phyloP scores from a whole-genome alignment of 2,888 invertebrate genomes.

The Cartodere bifasciata region DNA sequence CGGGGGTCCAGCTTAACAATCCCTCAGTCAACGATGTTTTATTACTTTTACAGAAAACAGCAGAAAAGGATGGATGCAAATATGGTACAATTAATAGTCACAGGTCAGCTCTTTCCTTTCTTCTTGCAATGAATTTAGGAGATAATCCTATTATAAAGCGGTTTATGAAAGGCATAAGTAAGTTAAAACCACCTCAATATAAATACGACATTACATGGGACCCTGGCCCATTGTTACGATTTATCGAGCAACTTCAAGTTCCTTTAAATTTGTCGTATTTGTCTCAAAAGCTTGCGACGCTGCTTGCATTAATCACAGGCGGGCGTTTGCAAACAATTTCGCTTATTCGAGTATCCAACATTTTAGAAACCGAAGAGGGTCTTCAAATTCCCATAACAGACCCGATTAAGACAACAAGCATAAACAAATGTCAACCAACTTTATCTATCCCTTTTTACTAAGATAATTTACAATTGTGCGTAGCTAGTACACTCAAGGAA shows the following conservation, averaged over 20 bases:
- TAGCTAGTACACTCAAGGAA: too few relatives aligned
- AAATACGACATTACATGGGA: slow-evolving; percentile 6
- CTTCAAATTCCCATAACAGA: slow-evolving; percentile 5
- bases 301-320: slow-evolving; percentile 5
- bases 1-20: slow-evolving; percentile 1
- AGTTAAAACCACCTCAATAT: slow-evolving; percentile 7
- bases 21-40: slow-evolving; percentile 5
- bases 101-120: slow-evolving; percentile 9
- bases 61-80: slow-evolving; percentile 6
- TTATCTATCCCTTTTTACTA: too few relatives aligned
- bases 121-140: slow-evolving; percentile 4
- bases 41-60: slow-evolving; percentile 5
- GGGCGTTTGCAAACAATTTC: slow-evolving; percentile 7
- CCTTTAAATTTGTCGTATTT: neutral
- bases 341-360: slow-evolving; percentile 3
- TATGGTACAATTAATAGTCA: slow-evolving; percentile 11
- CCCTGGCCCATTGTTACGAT: slow-evolving; percentile 2
- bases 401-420: too few relatives aligned
- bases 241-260: neutral
- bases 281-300: slow-evolving; percentile 4
- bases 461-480: too few relatives aligned
- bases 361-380: neutral
- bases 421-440: too few relatives aligned
- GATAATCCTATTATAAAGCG: slow-evolving; percentile 9
- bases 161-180: slow-evolving; percentile 11